Base-by-base conservation (phyloP, 2,113 vertebrate genomes). In the Alethe castanea region DNA sequence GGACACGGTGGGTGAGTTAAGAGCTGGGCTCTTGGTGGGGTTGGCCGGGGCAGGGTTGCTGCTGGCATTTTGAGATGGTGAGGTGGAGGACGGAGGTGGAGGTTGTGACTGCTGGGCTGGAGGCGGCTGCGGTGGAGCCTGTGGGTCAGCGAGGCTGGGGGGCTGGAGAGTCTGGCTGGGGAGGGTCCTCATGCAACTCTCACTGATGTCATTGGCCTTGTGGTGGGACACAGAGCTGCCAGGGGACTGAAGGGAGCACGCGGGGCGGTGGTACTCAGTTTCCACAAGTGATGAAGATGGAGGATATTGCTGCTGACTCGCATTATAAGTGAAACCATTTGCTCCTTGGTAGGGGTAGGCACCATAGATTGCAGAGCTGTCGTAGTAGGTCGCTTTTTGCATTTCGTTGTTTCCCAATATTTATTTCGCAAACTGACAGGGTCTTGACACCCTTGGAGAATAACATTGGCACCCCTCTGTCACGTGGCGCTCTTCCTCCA, bases 371-470 rank as follows among this genome's bases (percentile, higher is more conserved):
- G 99, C 99, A 96, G 99, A 99, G 98, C 98, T 99, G 99, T 99
- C 99, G 99, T 99, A 99, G 98, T 99, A 99, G 98, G 99, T 99
- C 98, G 99, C 98, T 98, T 99, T 99, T 99, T 99, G 99, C 99
- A 99, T 99, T 98, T 99, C 99, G 99, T 98, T 99, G 99, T 98
- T 99, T 99, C 99, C 98, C 98, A 98, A 98, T 99, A 99, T 98
- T 98, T 99, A 99, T 99, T 99, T 99, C 98, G 97, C 98, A 98
- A 99, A 98, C 98, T 99, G 99, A 99, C 99, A 98, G 98, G 98
- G 99, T 99, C 99, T 99, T 99, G 99, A 99, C 99, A 99, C 99
- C 99, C 98, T 98, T 97, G 98, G 99, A 99, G 99, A 99, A 99
- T 99, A 99, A 99, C 99, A 99, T 99, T 99, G 99, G 99, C 99